Percentiles rank a stretch among this genome's conserved stretches.
phyloP scores from a whole-genome alignment of 2,113 vertebrate species.

The Apteryx owenii region DNA sequence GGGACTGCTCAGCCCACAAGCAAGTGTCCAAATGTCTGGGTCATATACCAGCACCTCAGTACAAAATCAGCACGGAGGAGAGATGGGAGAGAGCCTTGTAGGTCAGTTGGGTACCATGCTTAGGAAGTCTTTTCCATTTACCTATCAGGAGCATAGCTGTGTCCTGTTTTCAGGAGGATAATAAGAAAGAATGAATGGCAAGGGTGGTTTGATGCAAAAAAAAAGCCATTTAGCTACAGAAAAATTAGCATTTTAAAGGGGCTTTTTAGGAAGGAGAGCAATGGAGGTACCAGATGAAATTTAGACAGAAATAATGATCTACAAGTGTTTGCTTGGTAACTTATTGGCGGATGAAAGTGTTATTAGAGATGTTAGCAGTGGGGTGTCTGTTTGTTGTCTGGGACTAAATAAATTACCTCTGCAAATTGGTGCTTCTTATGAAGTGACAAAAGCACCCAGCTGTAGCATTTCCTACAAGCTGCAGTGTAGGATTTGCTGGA shows the following conservation, averaged over 20 bases:
- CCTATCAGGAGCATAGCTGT: neutral
- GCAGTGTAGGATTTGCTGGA: neutral
- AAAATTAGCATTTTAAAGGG: slow-evolving; percentile 20
- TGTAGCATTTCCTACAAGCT: neutral
- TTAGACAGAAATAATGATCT: neutral
- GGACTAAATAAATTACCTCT: slow-evolving; percentile 16
- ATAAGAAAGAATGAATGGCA: neutral
- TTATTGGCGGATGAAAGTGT: neutral
- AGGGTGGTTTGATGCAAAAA: neutral
- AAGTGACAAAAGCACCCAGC: slow-evolving; percentile 31
- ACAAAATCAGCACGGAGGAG: neutral
- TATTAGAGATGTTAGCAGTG: neutral
- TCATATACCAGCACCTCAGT: neutral
- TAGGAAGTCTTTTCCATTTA: neutral
- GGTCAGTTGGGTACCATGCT: neutral
- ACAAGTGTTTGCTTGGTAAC: neutral
- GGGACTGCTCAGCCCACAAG: neutral
- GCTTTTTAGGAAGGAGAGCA: neutral
- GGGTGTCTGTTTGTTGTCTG: neutral
- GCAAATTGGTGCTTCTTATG: neutral
- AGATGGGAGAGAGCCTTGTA: neutral
- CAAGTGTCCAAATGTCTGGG: neutral
- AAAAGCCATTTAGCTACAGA: neutral
- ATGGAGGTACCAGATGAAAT: neutral
- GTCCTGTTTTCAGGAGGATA: neutral